Conservation (phyloP, 2,888 invertebrate species). For the Sarcophaga rosellei region DNA sequence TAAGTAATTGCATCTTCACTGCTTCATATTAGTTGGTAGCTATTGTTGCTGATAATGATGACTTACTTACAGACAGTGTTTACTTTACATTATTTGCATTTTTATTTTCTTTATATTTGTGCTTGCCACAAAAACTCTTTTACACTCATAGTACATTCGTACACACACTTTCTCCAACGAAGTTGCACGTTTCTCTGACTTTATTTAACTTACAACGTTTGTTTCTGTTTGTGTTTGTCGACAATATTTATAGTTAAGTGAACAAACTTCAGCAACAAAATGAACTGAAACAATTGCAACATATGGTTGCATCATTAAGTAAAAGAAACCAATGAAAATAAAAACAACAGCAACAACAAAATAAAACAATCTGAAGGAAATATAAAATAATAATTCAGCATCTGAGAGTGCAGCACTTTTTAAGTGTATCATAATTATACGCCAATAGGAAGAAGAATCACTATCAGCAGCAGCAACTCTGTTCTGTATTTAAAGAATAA, state of each 20-base stretch:
- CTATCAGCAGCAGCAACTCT: not conserved
- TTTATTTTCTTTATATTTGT: conserved; percentile 5
- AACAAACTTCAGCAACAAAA: not conserved
- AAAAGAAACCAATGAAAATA: not conserved
- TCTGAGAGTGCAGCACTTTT: too few relatives aligned
- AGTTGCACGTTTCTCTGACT: conserved; percentile 49
- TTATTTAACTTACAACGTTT: too few relatives aligned
- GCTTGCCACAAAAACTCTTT: conserved; percentile 18
- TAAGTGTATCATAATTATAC: conserved; percentile 7
- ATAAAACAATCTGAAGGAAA: too few relatives aligned
- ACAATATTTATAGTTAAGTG: conserved; percentile 42
- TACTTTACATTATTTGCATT: not conserved
- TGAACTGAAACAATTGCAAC: too few relatives aligned
- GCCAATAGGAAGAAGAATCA: not conserved
- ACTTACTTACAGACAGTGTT: too few relatives aligned
- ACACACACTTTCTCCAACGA: too few relatives aligned
- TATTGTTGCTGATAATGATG: too few relatives aligned
- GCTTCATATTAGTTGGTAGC: conserved; percentile 14
- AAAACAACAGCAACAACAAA: conserved; percentile 1
- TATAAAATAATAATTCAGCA: too few relatives aligned
- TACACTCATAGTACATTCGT: too few relatives aligned
- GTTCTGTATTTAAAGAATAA: not conserved
- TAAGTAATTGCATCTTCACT: not conserved
- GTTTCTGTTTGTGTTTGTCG: not conserved
- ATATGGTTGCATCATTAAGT: not conserved